Conservation (phyloP, 2,888 invertebrate genomes). For the Punctoribates punctum region DNA sequence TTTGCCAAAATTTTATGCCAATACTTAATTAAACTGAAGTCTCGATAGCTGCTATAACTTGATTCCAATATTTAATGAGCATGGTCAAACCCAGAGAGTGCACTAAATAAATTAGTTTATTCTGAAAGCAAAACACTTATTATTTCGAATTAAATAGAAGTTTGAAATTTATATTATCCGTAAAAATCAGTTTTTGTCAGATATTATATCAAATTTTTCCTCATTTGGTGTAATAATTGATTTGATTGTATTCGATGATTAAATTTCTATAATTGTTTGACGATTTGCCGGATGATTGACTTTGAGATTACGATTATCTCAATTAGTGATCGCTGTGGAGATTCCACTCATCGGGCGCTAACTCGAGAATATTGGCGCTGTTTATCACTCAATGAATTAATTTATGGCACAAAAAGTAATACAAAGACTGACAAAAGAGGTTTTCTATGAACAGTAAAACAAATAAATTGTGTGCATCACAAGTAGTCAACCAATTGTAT, state of each 20-base stretch:
- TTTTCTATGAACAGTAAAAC: neutral
- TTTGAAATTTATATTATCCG: too few relatives aligned
- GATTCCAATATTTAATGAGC: neutral
- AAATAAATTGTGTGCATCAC: neutral
- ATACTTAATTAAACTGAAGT: too few relatives aligned
- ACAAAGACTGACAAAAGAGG: neutral
- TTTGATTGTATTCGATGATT: too few relatives aligned
- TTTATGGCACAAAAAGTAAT: conserved; percentile 6
- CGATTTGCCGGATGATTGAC: neutral
- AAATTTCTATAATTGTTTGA: too few relatives aligned
- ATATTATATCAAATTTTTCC: too few relatives aligned
- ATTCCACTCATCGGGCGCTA: neutral
- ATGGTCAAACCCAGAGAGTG: too few relatives aligned
- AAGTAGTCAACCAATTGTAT: conserved; percentile 3
- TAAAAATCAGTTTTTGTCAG: too few relatives aligned
- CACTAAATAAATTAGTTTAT: too few relatives aligned
- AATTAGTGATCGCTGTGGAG: neutral
- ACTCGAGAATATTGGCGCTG: neutral
- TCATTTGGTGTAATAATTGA: too few relatives aligned
- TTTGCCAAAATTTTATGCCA: neutral
- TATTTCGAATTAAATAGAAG: too few relatives aligned
- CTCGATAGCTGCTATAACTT: too few relatives aligned
- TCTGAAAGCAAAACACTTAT: too few relatives aligned
- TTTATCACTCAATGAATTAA: neutral
- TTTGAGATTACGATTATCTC: neutral